Conservation (phyloP, 1,140 invertebrate genomes). For the Papilio polyxenes region DNA sequence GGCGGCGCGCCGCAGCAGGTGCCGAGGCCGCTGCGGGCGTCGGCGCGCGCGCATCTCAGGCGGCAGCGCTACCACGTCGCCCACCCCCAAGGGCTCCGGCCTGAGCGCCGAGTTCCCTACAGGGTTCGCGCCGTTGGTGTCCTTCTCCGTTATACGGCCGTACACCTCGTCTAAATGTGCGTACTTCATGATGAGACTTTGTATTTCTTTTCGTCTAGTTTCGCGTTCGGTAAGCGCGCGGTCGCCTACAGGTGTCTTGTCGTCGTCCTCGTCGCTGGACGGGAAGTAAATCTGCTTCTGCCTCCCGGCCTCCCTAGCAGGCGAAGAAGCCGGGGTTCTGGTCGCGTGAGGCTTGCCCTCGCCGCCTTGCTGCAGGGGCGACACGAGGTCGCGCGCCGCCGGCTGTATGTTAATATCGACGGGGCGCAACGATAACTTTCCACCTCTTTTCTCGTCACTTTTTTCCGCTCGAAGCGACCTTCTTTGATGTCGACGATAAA, state of each 20-base stretch:
- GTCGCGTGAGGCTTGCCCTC: conserved; percentile 61
- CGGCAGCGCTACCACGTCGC: conserved; percentile 68
- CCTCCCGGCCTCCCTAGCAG: conserved; percentile 65
- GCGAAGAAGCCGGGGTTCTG: conserved; percentile 72
- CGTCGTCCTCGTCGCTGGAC: conserved; percentile 78
- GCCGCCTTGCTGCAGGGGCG: conserved; percentile 57
- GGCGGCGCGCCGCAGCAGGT: conserved; percentile 69
- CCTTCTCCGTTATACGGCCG: conserved; percentile 71
- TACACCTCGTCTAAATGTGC: conserved; percentile 86
- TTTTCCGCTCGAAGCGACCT: conserved; percentile 79
- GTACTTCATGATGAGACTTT: conserved; percentile 89
- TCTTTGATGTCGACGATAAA: conserved; percentile 73
- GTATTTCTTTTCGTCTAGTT: conserved; percentile 89
- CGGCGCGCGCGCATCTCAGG: conserved; percentile 73
- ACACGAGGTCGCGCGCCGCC: conserved; percentile 68
- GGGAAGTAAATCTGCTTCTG: conserved; percentile 79
- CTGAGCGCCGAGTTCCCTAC: conserved; percentile 52
- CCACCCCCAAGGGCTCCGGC: conserved; percentile 69
- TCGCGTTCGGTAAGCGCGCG: conserved; percentile 85
- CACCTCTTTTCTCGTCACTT: conserved; percentile 76
- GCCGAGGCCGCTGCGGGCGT: conserved; percentile 68
- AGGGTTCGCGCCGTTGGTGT: conserved; percentile 52
- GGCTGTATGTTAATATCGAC: conserved; percentile 76
- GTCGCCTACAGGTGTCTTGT: conserved; percentile 80
- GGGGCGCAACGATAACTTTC: conserved; percentile 76